Conservation (phyloP, 2,797 vertebrate species). For the Channa striata region DNA sequence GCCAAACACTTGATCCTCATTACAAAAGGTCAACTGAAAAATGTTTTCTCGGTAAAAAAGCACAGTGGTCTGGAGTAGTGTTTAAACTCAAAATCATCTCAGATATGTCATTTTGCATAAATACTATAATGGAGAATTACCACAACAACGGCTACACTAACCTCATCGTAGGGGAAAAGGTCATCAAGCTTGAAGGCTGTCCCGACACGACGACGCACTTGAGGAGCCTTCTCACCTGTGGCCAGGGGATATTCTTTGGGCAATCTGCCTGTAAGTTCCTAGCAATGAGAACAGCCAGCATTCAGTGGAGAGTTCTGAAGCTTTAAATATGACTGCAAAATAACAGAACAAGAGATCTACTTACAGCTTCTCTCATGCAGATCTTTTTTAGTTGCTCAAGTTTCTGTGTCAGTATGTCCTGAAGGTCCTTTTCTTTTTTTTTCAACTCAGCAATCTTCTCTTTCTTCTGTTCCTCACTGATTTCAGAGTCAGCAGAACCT, state of each 20-base stretch:
- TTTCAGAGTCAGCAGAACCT: slow-evolving; percentile 95
- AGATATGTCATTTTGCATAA: not conserved
- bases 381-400: slow-evolving; percentile 94
- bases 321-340: not conserved
- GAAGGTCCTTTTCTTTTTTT: slow-evolving; percentile 91
- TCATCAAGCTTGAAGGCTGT: slow-evolving; percentile 93
- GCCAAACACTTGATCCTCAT: slow-evolving; percentile 19
- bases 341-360: slow-evolving; percentile 51
- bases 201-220: slow-evolving; percentile 90
- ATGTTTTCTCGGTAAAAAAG: slow-evolving; percentile 17
- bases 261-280: slow-evolving; percentile 94
- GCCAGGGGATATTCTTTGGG: slow-evolving; percentile 94
- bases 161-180: slow-evolving; percentile 90
- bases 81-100: not conserved
- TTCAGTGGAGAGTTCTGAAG: slow-evolving; percentile 15
- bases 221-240: slow-evolving; percentile 90
- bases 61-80: slow-evolving; percentile 3
- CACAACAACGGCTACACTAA: slow-evolving; percentile 48
- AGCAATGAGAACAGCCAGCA: slow-evolving; percentile 30
- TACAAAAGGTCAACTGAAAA: slow-evolving; percentile 15
- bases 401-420: slow-evolving; percentile 90
- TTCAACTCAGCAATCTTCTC: slow-evolving; percentile 95
- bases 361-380: slow-evolving; percentile 95
- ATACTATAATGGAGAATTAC: slow-evolving; percentile 16
- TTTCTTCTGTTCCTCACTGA: slow-evolving; percentile 92